A percentile compares a stretch with the other conserved stretches of the same genome.
Evolutionary conservation across 2,113 vertebrate species (phyloP).

Genomic region (Synodontis membranacea): DNA sequence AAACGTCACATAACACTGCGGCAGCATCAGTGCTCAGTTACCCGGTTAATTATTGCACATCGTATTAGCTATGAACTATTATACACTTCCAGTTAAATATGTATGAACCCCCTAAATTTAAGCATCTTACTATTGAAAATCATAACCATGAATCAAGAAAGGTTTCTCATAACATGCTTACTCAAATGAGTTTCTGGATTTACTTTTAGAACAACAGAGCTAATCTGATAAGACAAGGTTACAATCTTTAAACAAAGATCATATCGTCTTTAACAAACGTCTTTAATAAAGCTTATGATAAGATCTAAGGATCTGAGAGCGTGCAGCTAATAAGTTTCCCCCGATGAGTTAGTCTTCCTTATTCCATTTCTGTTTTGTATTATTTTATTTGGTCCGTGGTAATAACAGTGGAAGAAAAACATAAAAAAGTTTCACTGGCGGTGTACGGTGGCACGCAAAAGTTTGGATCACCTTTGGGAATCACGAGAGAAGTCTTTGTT

Average conservation of each 20-base stretch:
- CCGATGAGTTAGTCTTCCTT: neutral
- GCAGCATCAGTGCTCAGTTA: neutral
- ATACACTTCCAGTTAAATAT: neutral
- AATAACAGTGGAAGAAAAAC: neutral
- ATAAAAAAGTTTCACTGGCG: no score
- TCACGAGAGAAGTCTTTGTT: neutral
- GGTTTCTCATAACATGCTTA: neutral
- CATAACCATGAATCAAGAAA: neutral
- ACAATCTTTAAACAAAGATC: neutral
- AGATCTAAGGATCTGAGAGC: neutral
- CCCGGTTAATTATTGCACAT: neutral
- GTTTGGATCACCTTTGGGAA: neutral
- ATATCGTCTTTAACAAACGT: neutral
- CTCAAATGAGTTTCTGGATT: neutral
- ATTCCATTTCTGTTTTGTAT: neutral
- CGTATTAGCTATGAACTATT: neutral
- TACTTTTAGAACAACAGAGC: neutral
- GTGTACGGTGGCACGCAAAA: neutral
- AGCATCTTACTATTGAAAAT: neutral
- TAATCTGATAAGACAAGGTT: neutral
- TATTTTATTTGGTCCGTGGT: neutral
- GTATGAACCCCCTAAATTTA: neutral
- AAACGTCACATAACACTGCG: neutral
- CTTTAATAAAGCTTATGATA: neutral
- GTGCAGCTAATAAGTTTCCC: neutral